Base-by-base conservation (phyloP, 1,140 invertebrate species). In the Temnothorax longispinosus region DNA sequence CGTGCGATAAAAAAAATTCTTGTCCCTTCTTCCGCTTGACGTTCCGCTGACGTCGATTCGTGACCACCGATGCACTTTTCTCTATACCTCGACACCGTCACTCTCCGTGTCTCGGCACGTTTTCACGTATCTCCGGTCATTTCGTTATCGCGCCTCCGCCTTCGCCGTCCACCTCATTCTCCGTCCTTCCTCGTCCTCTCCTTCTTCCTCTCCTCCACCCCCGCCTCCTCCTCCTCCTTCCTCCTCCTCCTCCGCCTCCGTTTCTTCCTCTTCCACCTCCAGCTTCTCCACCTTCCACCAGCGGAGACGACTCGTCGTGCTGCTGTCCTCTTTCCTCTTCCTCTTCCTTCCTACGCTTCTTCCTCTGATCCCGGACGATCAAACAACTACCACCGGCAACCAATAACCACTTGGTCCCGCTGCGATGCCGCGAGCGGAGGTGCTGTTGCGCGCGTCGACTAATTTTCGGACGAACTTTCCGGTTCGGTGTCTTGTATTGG, bases 401-500 rank as follows among this genome's bases (percentile, higher is more conserved):
- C 82, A 41, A 52, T 62, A 54, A 62, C 56, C 86, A 77, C 62
- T 77, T 74, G 72, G 54, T 82, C 18, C 60, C 69, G 52, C 67
- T 44, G 67, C 41, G 71, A 47, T 87, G 47, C 38, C 56, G 56
- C 47, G 50, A 71, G 50, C 64, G 77, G 77, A 56, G 77, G 47
- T 71, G 77, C 35, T 35, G 77, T 81, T 52, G 18, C 64, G 35
- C 77, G 32, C 41, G 62, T 27, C 69, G 64, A 81, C 78, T 85
- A 92, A 91, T 91, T 93, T 93, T 91, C 88, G 92, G 88, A 92
- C 90, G 91, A 95, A 94, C 94, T 94, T 93, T 93, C 94, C 95
- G 94, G 94, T 94, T 94, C 94, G 95, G 93, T 93, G 94, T 94
- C 94, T 95, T 93, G 93, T 93, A 93, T 95, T 93, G 94, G 94